Conservation (phyloP, 2,888 invertebrate genomes). For the Melanophora roralis region DNA sequence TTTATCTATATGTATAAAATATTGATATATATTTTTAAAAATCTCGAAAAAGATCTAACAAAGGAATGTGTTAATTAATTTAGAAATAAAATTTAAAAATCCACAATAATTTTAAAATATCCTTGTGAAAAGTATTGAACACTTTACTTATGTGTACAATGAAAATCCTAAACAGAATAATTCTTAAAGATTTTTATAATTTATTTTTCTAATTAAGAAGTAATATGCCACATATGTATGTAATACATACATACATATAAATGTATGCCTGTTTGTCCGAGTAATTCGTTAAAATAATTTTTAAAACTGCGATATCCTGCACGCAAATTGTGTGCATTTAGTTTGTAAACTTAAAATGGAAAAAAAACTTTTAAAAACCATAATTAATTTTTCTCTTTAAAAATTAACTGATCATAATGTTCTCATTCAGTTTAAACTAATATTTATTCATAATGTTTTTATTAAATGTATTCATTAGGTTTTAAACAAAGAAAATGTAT, state of each 20-base stretch:
- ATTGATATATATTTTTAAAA: conserved; percentile 22
- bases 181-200: conserved; percentile 46
- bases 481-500: conserved; percentile 26
- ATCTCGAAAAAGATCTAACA: conserved; percentile 17
- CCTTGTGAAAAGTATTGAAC: conserved; percentile 33
- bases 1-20: conserved; percentile 7
- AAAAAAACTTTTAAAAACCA: conserved; percentile 13
- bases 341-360: conserved; percentile 47
- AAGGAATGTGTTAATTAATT: conserved; percentile 61
- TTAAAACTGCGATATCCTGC: conserved; percentile 56
- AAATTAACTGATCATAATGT: conserved; percentile 33
- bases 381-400: conserved; percentile 31
- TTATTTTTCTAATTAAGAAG: conserved; percentile 32
- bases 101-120: conserved; percentile 16
- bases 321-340: conserved; percentile 41
- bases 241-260: too few relatives aligned
- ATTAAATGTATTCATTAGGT: conserved; percentile 28
- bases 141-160: conserved; percentile 49
- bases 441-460: conserved; percentile 36
- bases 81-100: conserved; percentile 31
- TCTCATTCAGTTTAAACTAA: conserved; percentile 57
- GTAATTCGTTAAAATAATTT: conserved; percentile 35
- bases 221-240: background rate
- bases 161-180: conserved; percentile 24
- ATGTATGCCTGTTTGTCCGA: too few relatives aligned